A percentile compares a stretch with the other conserved stretches of the same genome.
Evolutionary conservation across 2,888 invertebrate genomes (phyloP).

Genomic region (Mimumesa dahlbomi): DNA sequence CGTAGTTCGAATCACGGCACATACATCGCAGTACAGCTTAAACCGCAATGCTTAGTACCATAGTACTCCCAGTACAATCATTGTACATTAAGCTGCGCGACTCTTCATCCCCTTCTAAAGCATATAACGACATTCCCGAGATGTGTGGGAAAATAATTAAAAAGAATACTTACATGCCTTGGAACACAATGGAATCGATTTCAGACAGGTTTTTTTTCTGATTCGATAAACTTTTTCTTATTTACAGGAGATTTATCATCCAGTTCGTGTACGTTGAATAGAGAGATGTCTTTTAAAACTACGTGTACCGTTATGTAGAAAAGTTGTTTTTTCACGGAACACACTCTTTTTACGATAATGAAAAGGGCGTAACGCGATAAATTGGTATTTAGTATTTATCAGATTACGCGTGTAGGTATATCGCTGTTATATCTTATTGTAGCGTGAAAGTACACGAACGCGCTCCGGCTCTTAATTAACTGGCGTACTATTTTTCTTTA

Average conservation of each 20-base stretch:
- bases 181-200: slow-evolving; percentile 12
- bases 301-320: not conserved
- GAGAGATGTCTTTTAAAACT: too few relatives aligned
- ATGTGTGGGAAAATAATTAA: slow-evolving; percentile 35
- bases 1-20: slow-evolving; percentile 59
- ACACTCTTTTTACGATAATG: not conserved
- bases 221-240: not conserved
- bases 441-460: not conserved
- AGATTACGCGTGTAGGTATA: not conserved
- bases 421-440: slow-evolving; percentile 4
- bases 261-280: too few relatives aligned
- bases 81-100: slow-evolving; percentile 60
- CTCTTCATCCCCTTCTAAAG: slow-evolving; percentile 32
- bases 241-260: not conserved
- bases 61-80: slow-evolving; percentile 50
- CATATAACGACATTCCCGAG: slow-evolving; percentile 31
- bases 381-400: not conserved
- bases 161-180: slow-evolving; percentile 16
- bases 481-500: slow-evolving; percentile 1
- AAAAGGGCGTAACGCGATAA: not conserved
- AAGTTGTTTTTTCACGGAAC: not conserved
- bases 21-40: slow-evolving; percentile 60
- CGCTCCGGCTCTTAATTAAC: slow-evolving; percentile 1
- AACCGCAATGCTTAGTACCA: slow-evolving; percentile 61
- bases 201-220: not conserved